A percentile compares a stretch with the other conserved stretches of the same genome.
Evolutionary conservation across 2,797 vertebrate genomes (phyloP).

Genomic region (Sebastes steindachneri): DNA sequence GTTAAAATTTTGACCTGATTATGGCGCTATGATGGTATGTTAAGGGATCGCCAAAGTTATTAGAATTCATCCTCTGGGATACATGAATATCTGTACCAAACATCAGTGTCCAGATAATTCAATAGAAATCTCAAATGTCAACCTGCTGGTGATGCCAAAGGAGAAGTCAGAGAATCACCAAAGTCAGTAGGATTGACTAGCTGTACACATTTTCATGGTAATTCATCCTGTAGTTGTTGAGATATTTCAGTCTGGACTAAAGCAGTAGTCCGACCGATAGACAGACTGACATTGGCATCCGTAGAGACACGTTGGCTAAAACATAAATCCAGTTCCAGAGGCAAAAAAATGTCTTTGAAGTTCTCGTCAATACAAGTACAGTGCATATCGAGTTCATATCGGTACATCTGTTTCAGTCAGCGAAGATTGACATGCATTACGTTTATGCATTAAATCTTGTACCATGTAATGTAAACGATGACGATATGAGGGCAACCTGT

Average conservation of each 20-base stretch:
- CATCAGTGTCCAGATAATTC: not conserved
- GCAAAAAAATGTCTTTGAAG: not conserved
- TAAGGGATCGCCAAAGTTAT: too few species aligned
- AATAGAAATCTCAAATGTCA: not conserved
- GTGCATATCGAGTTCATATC: not conserved
- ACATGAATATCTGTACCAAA: not conserved
- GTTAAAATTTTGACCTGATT: too few species aligned
- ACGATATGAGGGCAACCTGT: not conserved
- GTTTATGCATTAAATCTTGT: not conserved
- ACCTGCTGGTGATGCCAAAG: not conserved
- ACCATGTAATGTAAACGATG: not conserved
- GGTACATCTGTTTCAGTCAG: not conserved
- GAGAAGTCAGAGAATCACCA: not conserved
- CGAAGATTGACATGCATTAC: not conserved
- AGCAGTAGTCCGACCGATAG: not conserved
- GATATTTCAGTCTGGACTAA: not conserved
- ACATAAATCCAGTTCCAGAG: not conserved
- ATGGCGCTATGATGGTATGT: not conserved
- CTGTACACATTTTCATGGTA: not conserved
- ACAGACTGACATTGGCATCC: not conserved
- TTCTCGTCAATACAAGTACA: not conserved
- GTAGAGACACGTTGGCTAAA: too few species aligned
- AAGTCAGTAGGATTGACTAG: not conserved
- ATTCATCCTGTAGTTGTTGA: not conserved
- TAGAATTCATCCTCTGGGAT: not conserved